A percentile compares a stretch with the other conserved stretches of the same genome.
Conservation (phyloP, 2,113 vertebrate species). For the Trichechus manatus region DNA sequence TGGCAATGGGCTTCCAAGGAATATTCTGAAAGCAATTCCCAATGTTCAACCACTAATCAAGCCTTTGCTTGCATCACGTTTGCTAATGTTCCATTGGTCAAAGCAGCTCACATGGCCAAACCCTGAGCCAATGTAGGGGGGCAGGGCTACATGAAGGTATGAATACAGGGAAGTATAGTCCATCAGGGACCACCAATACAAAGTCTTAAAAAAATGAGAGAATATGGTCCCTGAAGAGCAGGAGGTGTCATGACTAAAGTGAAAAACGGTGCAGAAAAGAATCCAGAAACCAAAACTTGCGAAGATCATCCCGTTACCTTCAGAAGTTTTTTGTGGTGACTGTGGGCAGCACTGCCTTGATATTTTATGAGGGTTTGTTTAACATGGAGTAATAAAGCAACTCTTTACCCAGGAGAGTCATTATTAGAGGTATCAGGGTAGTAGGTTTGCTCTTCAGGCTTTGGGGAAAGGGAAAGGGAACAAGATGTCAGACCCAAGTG, state of each 20-base stretch:
- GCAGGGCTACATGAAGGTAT: not conserved
- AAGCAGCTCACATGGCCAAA: not conserved
- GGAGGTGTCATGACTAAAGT: not conserved
- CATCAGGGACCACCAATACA: not conserved
- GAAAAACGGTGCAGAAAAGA: not conserved
- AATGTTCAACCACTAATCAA: not conserved
- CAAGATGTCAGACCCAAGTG: not conserved
- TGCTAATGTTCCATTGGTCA: constrained; percentile 25
- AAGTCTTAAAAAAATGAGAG: not conserved
- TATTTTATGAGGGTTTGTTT: not conserved
- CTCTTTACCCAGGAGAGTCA: not conserved
- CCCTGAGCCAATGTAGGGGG: not conserved
- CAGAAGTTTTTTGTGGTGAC: not conserved
- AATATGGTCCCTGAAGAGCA: not conserved
- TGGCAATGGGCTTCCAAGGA: not conserved
- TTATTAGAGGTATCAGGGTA: not conserved
- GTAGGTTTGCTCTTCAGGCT: not conserved
- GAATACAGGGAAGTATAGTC: not conserved
- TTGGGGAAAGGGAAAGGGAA: constrained; percentile 28
- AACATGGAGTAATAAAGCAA: not conserved
- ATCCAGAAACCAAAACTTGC: not conserved
- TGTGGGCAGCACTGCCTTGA: not conserved
- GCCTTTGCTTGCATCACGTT: not conserved
- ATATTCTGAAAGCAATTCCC: not conserved
- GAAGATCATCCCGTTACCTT: constrained; percentile 1